phyloP scores from a whole-genome alignment of 2,113 vertebrate genomes.

The Engystomops pustulosus region DNA sequence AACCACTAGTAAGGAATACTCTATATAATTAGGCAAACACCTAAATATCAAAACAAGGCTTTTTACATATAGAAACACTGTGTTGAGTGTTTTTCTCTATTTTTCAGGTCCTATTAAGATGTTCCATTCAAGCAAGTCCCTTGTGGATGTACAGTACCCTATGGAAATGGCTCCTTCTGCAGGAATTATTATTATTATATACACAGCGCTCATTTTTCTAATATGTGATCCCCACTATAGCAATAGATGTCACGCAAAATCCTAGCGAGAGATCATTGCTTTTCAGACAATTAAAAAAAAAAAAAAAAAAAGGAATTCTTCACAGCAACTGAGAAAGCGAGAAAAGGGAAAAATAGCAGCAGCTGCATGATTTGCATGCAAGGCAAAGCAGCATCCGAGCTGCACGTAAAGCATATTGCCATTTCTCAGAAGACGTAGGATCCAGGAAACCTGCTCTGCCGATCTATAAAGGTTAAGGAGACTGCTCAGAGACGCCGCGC shows the following conservation, averaged over 20 bases:
- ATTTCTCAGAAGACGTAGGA: slow-evolving; percentile 51
- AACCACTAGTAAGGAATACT: neutral
- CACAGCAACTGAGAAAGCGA: neutral
- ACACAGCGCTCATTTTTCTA: neutral
- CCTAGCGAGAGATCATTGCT: neutral
- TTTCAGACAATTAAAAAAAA: neutral
- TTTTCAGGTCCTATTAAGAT: no score
- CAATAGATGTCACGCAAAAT: neutral
- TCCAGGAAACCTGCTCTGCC: slow-evolving; percentile 56
- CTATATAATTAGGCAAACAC: neutral
- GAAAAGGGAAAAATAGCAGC: neutral
- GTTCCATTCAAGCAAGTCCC: neutral
- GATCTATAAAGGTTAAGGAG: slow-evolving; percentile 53
- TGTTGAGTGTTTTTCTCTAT: no score
- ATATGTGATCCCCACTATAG: neutral
- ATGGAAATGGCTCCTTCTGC: neutral
- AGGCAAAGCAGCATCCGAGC: slow-evolving; percentile 41
- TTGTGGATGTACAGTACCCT: no score
- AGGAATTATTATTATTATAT: neutral
- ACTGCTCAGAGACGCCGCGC: slow-evolving; percentile 44
- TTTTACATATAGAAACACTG: no score
- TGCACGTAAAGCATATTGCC: slow-evolving; percentile 20
- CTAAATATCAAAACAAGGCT: no score
- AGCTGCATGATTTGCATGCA: slow-evolving; percentile 54
- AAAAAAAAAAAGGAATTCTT: slow-evolving; percentile 11